These are phyloP conservation scores for Orthosia cruda DNA, from an alignment of 2,888 invertebrate species.

Conservation along the genomic window DNA sequence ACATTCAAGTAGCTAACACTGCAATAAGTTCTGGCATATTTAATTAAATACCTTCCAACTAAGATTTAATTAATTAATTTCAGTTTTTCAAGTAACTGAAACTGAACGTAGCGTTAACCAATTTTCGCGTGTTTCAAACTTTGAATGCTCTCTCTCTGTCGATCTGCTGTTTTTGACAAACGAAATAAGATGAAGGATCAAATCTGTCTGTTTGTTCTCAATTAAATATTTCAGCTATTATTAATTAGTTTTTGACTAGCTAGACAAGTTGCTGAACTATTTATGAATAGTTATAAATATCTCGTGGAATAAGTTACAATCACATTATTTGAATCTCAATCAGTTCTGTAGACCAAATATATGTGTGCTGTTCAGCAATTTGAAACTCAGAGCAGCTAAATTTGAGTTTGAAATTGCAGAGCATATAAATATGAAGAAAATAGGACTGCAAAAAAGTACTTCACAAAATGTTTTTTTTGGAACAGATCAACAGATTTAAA, in stretches of 20 bases:
- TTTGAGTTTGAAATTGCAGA: too few species aligned
- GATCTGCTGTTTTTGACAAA: constrained; percentile 48
- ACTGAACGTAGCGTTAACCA: constrained; percentile 8
- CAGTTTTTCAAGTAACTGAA: constrained; percentile 26
- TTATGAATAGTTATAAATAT: constrained; percentile 11
- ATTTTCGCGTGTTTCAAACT: constrained; percentile 44
- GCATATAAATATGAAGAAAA: not conserved
- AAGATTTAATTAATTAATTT: constrained; percentile 29
- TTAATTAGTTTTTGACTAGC: not conserved
- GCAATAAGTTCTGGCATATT: constrained; percentile 27
- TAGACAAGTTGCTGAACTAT: not conserved
- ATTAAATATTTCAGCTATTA: constrained; percentile 2
- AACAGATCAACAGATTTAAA: not conserved
- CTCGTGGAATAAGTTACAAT: too few species aligned
- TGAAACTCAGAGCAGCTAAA: too few species aligned
- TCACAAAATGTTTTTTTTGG: not conserved
- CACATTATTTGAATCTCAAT: not conserved
- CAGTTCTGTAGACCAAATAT: too few species aligned
- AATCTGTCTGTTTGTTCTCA: not conserved
- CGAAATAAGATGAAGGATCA: not conserved
- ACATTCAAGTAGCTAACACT: constrained; percentile 8
- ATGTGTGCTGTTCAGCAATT: not conserved
- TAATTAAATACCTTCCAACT: constrained; percentile 18
- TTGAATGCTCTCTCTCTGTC: constrained; percentile 11
- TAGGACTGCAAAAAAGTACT: not conserved